Percentiles rank a stretch among this genome's conserved stretches.
Conservation (phyloP, 1,140 invertebrate genomes). For the Parasteatoda tepidariorum region DNA sequence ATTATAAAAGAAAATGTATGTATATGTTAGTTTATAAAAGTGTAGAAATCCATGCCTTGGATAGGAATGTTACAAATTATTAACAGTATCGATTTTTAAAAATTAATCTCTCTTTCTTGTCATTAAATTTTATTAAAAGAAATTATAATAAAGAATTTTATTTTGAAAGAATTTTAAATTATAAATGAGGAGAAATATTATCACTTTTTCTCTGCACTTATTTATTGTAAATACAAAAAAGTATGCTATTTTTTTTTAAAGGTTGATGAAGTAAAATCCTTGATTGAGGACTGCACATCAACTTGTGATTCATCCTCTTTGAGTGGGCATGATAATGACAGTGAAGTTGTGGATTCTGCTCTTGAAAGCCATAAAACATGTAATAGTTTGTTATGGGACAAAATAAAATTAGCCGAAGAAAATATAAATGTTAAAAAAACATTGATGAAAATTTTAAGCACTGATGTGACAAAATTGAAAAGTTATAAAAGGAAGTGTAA, state of each 20-base stretch:
- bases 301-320: conserved; percentile 42
- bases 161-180: too few species aligned
- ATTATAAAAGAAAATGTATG: too few species aligned
- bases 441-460: conserved; percentile 33
- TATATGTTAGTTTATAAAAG: too few species aligned
- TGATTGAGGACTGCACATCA: conserved; percentile 38
- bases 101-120: too few species aligned
- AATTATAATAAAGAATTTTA: too few species aligned
- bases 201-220: too few species aligned
- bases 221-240: too few species aligned
- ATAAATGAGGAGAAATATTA: too few species aligned
- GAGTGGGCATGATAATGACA: conserved; percentile 51
- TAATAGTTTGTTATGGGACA: conserved; percentile 48
- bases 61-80: too few species aligned
- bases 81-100: too few species aligned
- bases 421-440: conserved; percentile 42
- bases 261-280: conserved; percentile 53
- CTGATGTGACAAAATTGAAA: conserved; percentile 39
- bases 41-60: too few species aligned
- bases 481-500: conserved; percentile 30
- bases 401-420: conserved; percentile 52
- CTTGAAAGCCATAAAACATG: conserved; percentile 55
- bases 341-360: conserved; percentile 52
- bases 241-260: conserved; percentile 13
- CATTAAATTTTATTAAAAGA: too few species aligned